Conservation (phyloP, 2,113 vertebrate species). For the Apodemus sylvaticus region DNA sequence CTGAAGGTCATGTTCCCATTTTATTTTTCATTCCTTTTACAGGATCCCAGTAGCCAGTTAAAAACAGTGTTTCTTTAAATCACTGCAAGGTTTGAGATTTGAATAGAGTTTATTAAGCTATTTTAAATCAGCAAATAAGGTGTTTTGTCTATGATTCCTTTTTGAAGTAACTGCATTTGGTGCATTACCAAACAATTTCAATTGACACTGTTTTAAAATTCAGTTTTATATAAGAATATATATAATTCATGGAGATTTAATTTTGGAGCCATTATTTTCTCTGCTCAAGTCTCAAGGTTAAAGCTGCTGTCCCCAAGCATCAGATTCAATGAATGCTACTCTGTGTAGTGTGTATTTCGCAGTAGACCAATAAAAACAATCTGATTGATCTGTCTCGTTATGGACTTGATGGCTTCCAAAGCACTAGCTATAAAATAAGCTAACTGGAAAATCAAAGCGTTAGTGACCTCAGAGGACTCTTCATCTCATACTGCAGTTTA, state of each 20-base stretch:
- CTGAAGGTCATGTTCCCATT: conserved; percentile 39
- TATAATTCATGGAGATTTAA: conserved; percentile 80
- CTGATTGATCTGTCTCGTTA: conserved; percentile 86
- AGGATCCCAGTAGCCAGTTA: conserved; percentile 7
- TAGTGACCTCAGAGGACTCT: conserved; percentile 86
- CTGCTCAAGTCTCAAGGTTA: conserved; percentile 81
- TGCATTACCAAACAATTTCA: conserved; percentile 78
- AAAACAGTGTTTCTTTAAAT: conserved; percentile 43
- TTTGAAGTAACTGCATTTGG: conserved; percentile 70
- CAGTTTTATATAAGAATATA: conserved; percentile 79
- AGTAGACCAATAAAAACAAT: conserved; percentile 85
- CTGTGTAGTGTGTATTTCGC: conserved; percentile 79
- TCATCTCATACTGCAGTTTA: conserved; percentile 82
- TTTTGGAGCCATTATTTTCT: conserved; percentile 77
- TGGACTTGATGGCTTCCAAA: conserved; percentile 85
- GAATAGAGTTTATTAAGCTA: conserved; percentile 46
- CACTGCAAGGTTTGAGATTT: background rate
- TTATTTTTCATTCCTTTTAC: conserved; percentile 36
- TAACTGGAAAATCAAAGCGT: conserved; percentile 88
- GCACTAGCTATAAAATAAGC: conserved; percentile 85
- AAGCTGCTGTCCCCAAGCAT: conserved; percentile 79
- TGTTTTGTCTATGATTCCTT: conserved; percentile 41
- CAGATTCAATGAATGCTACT: conserved; percentile 81
- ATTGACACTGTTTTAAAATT: conserved; percentile 81
- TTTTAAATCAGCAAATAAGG: conserved; percentile 62